A percentile compares a stretch with the other conserved stretches of the same genome.
These are phyloP conservation scores for Rhagophthalmus giganteus DNA, from an alignment of 2,888 invertebrate genomes.

Conservation along the genomic window DNA sequence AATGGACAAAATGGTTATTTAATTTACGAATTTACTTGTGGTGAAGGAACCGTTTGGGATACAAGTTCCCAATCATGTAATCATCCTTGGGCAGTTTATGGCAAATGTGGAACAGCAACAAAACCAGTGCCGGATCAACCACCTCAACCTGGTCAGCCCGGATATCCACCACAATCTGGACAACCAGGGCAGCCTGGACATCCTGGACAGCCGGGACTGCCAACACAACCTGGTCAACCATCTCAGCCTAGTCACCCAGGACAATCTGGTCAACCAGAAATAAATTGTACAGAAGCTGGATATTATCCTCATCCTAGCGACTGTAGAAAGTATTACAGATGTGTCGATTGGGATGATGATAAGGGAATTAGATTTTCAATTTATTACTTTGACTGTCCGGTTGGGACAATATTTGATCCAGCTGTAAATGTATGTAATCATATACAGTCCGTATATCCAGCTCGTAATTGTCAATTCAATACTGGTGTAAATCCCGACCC, in stretches of 20 bases:
- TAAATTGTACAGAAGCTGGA: slow-evolving; percentile 43
- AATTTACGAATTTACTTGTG: slow-evolving; percentile 72
- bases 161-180: not conserved
- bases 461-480: slow-evolving; percentile 20
- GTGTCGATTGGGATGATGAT: slow-evolving; percentile 39
- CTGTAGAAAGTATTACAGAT: slow-evolving; percentile 49
- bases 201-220: slow-evolving; percentile 5
- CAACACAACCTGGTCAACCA: slow-evolving; percentile 2
- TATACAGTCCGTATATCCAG: slow-evolving; percentile 36
- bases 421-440: slow-evolving; percentile 67
- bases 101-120: slow-evolving; percentile 28
- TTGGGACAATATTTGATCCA: slow-evolving; percentile 74
- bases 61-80: slow-evolving; percentile 65
- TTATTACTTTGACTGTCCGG: slow-evolving; percentile 59
- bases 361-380: slow-evolving; percentile 30
- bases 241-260: slow-evolving; percentile 26
- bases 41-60: slow-evolving; percentile 72
- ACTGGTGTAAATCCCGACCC: too few species aligned
- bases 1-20: slow-evolving; percentile 63
- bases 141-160: slow-evolving; percentile 17
- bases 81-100: slow-evolving; percentile 59
- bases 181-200: slow-evolving; percentile 3
- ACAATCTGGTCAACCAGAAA: slow-evolving; percentile 27
- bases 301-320: slow-evolving; percentile 45
- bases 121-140: too few species aligned